Percentiles rank a stretch among this genome's conserved stretches.
These are phyloP conservation scores for Drosophila nikananu DNA, from an alignment of 1,140 invertebrate genomes.

Conservation along the genomic window DNA sequence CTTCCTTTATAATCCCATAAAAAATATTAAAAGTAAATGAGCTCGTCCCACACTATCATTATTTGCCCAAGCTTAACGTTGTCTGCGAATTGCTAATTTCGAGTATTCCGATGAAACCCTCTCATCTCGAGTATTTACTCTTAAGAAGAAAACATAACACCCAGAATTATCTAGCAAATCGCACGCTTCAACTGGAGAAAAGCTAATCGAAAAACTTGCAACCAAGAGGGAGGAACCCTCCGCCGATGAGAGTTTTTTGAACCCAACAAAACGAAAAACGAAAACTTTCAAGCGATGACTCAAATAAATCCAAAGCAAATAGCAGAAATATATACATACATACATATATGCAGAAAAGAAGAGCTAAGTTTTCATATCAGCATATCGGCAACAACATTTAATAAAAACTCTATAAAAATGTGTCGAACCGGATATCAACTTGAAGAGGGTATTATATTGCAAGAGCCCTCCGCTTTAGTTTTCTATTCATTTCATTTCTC, in stretches of 20 bases:
- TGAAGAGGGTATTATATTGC: neutral
- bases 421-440: constrained; percentile 39
- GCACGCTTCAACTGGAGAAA: neutral
- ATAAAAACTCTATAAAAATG: constrained; percentile 45
- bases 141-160: neutral
- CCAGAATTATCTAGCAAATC: constrained; percentile 3
- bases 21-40: neutral
- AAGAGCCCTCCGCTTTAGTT: neutral
- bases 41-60: neutral
- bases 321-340: neutral
- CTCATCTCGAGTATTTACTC: constrained; percentile 2
- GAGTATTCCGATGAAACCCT: neutral
- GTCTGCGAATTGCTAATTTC: constrained; percentile 5
- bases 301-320: constrained; percentile 43
- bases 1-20: neutral
- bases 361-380: constrained; percentile 45
- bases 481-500: neutral
- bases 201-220: constrained; percentile 12
- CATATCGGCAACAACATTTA: constrained; percentile 59
- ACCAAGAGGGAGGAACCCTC: no score
- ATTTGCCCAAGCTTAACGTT: neutral
- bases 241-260: constrained; percentile 25
- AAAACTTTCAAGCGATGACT: constrained; percentile 26
- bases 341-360: neutral
- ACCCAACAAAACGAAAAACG: neutral